Evolutionary conservation across 2,797 vertebrate genomes (phyloP), one percentile per base, ranked within the genome.

Genomic region (Chrysocyon brachyurus): DNA sequence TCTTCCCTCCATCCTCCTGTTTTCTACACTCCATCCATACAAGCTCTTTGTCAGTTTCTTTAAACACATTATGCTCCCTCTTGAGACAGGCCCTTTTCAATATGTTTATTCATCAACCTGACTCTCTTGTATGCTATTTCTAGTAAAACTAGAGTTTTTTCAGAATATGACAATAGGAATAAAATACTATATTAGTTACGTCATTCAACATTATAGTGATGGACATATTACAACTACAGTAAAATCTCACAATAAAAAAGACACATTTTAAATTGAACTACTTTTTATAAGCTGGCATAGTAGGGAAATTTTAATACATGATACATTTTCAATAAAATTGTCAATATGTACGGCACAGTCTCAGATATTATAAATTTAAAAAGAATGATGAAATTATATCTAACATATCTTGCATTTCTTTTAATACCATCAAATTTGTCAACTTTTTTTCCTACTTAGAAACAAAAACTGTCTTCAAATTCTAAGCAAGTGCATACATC

Each of bases 181-280:
- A 4, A 22, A 57, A 15, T 70, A 68, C 28, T 12, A 17, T 28
- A 14, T 21, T 46, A 64, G 6, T n/a, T n/a, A 64, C 14, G 14
- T 94, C 36, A 31, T 26, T 82, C 26, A 56, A 31, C 56, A 93
- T 94, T 49, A 61, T 46, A 78, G 28, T 33, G 5, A 4, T 61
- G 22, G 46, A 21, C 7, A 22, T 40, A 73, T 22, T 52, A 61
- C 31, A 64, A 86, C 49, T 68, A 17, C 21, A 72, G 61, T 87
- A 33, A 31, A 90, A 52, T 49, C 31, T 72, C 15, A 77, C 17
- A 64, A 19, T 91, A 14, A 63, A 83, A 46, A 63, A 31, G 17
- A 7, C 56, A 26, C 81, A 11, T 94, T 96, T 91, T 78, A 82
- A 66, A 82, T n/a, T 40, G 24, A 92, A 82, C 77, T 90, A 82